phyloP scores from a whole-genome alignment of 1,140 invertebrate genomes.

The Drosophila seguyi region DNA sequence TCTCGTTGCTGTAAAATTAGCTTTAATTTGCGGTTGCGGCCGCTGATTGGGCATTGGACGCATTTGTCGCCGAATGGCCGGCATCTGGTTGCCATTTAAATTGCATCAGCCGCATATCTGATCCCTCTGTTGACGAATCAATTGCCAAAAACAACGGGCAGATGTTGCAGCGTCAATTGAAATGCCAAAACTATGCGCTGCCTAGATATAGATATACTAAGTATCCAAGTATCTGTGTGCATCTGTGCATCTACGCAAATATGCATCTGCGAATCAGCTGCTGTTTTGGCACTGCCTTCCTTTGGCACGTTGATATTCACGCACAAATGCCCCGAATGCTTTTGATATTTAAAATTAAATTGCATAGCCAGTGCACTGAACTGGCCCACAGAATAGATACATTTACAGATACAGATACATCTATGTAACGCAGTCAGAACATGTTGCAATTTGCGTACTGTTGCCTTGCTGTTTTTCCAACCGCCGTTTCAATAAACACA shows the following conservation, averaged over 20 bases:
- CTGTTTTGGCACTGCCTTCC: constrained; percentile 50
- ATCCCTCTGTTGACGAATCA: constrained; percentile 53
- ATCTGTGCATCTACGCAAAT: constrained; percentile 27
- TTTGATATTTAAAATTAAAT: constrained; percentile 60
- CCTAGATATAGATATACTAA: constrained; percentile 12
- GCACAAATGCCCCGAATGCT: constrained; percentile 70
- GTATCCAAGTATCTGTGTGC: constrained; percentile 3
- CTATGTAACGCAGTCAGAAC: constrained; percentile 22
- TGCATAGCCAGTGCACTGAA: constrained; percentile 50
- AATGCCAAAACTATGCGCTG: constrained; percentile 67
- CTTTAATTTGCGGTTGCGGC: constrained; percentile 17
- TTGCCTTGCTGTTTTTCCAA: constrained; percentile 19
- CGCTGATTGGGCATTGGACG: constrained; percentile 42
- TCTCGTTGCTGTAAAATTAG: constrained; percentile 21
- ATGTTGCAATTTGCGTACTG: constrained; percentile 28
- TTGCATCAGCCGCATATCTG: constrained; percentile 31
- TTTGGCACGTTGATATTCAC: constrained; percentile 63
- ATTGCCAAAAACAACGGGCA: constrained; percentile 58
- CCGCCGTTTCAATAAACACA: constrained; percentile 30
- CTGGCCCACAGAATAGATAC: constrained; percentile 12
- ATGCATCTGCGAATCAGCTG: constrained; percentile 51
- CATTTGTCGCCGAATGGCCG: constrained; percentile 36
- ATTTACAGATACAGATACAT: not conserved
- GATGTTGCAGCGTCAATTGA: constrained; percentile 67
- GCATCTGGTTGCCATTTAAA: constrained; percentile 70